These are phyloP conservation scores for Hemiprocne comata DNA, from an alignment of 2,113 vertebrate species.

Conservation along the genomic window DNA sequence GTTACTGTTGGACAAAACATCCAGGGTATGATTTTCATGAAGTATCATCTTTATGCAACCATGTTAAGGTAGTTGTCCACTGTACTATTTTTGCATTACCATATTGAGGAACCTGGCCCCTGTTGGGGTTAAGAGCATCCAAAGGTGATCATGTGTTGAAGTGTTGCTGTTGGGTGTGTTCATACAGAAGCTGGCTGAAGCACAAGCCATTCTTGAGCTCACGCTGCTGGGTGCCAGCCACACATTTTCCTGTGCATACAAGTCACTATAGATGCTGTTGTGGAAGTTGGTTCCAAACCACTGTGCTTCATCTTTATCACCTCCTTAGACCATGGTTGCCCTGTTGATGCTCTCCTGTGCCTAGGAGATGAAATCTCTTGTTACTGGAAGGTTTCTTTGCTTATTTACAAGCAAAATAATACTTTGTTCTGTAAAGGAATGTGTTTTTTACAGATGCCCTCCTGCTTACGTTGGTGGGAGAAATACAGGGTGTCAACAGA, in stretches of 20 bases:
- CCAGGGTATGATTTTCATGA: background rate
- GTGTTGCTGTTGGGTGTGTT: background rate
- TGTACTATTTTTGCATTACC: background rate
- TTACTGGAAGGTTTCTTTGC: background rate
- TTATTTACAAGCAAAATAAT: background rate
- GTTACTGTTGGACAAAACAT: background rate
- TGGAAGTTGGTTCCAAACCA: background rate
- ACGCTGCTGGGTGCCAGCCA: accelerated
- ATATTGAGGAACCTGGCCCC: background rate
- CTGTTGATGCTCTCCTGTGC: background rate
- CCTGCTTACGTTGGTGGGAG: background rate
- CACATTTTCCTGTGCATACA: accelerated
- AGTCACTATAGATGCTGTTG: background rate
- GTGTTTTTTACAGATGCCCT: accelerated
- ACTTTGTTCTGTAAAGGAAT: background rate
- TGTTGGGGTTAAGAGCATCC: accelerated
- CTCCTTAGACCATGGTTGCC: background rate
- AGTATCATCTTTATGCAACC: background rate
- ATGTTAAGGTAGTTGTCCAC: background rate
- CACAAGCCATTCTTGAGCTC: background rate
- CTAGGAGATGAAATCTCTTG: background rate
- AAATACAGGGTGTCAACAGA: background rate
- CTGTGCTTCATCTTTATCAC: background rate
- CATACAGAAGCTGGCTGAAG: background rate
- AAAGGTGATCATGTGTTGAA: background rate